Evolutionary conservation across 2,888 invertebrate genomes (phyloP).

Genomic region (Calameuta filiformis): DNA sequence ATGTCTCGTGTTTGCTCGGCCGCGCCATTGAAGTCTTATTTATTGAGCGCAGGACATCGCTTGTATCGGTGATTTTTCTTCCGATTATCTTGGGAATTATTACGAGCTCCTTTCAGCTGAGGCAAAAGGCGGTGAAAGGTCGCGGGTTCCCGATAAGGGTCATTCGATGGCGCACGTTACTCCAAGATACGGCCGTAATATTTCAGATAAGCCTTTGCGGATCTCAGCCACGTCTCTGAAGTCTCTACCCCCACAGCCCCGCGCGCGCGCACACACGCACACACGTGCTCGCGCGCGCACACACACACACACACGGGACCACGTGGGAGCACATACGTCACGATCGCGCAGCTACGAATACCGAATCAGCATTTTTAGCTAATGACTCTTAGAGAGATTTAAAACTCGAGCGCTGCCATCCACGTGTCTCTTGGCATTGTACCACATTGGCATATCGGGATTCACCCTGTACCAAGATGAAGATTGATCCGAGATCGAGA

Average conservation of each 20-base stretch:
- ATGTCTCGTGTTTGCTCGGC: constrained; percentile 44
- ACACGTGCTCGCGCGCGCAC: not conserved
- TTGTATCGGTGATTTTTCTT: constrained; percentile 29
- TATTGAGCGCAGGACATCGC: constrained; percentile 42
- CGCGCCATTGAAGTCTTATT: constrained; percentile 56
- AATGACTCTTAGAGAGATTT: too few species aligned
- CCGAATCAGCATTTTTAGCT: too few species aligned
- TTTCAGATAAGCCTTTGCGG: constrained; percentile 42
- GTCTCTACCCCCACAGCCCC: not conserved
- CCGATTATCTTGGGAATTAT: constrained; percentile 56
- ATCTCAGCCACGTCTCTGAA: not conserved
- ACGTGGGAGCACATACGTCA: not conserved
- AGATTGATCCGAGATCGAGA: too few species aligned
- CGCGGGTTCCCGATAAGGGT: constrained; percentile 52
- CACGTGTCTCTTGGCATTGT: too few species aligned
- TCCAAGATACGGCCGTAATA: constrained; percentile 34
- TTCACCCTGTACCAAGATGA: too few species aligned
- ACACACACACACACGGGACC: not conserved
- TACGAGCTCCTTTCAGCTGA: constrained; percentile 19
- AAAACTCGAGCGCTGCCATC: too few species aligned
- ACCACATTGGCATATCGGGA: too few species aligned
- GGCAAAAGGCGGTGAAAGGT: constrained; percentile 41
- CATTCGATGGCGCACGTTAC: constrained; percentile 35
- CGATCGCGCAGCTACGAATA: too few species aligned
- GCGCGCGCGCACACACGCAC: not conserved